These are phyloP conservation scores for Neotoxoptera formosana DNA, from an alignment of 1,140 invertebrate genomes.

Conservation along the genomic window DNA sequence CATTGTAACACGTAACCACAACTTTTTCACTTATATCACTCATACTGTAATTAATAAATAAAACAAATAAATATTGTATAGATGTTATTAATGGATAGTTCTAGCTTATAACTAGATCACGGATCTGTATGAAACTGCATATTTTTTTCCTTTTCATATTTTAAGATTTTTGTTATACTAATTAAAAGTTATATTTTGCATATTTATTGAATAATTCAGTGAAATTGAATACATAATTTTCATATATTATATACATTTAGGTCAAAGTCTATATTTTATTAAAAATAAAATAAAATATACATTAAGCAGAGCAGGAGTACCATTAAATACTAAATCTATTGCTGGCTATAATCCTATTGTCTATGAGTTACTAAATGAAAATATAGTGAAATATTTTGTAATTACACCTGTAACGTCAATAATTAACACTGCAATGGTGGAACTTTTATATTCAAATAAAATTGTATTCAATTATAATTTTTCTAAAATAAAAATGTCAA, in stretches of 20 bases:
- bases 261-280: too few species aligned
- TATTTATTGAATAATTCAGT: not conserved
- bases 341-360: too few species aligned
- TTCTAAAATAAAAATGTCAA: not conserved
- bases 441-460: not conserved
- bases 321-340: too few species aligned
- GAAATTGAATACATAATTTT: not conserved
- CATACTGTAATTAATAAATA: constrained; percentile 37
- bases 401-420: not conserved
- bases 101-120: not conserved
- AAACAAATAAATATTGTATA: not conserved
- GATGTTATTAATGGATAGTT: not conserved
- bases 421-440: not conserved
- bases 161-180: not conserved
- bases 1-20: constrained; percentile 60
- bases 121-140: not conserved
- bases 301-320: not conserved
- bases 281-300: not conserved
- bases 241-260: too few species aligned
- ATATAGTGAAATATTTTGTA: not conserved
- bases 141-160: not conserved
- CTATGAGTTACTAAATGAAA: not conserved
- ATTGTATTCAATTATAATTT: not conserved
- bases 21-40: constrained; percentile 46
- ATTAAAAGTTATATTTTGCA: not conserved